Percentiles rank a stretch among this genome's conserved stretches.
These are phyloP conservation scores for Acromyrmex echinatior DNA, from an alignment of 1,140 invertebrate genomes.

Conservation along the genomic window DNA sequence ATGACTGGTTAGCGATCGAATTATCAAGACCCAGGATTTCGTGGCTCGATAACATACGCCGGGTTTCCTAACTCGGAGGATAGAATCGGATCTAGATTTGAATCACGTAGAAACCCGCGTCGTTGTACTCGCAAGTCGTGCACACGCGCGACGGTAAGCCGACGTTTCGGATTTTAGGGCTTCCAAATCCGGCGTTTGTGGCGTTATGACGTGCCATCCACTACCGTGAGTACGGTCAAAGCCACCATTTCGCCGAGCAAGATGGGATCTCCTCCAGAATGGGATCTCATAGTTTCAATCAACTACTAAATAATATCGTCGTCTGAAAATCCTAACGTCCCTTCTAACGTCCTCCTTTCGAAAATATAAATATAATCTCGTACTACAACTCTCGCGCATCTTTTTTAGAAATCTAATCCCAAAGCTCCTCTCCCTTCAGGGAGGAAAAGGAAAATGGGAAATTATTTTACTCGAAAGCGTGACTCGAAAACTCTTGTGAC, in stretches of 20 bases:
- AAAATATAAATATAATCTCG: neutral
- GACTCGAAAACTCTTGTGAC: slow-evolving; percentile 35
- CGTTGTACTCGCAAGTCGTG: slow-evolving; percentile 17
- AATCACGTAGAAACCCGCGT: slow-evolving; percentile 81
- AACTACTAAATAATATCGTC: slow-evolving; percentile 2
- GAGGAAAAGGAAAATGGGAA: neutral
- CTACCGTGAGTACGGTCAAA: neutral
- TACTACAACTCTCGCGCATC: too few species aligned
- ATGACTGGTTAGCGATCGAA: slow-evolving; percentile 62
- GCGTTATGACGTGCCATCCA: neutral
- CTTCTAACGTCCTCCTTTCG: neutral
- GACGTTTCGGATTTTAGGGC: slow-evolving; percentile 57
- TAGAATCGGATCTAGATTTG: slow-evolving; percentile 85
- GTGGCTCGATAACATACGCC: slow-evolving; percentile 78
- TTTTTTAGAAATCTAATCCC: neutral
- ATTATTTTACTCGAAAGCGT: neutral
- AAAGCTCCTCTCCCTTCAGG: neutral
- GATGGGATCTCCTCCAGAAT: neutral
- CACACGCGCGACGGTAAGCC: slow-evolving; percentile 46
- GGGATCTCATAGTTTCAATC: slow-evolving; percentile 1
- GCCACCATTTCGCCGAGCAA: slow-evolving; percentile 25
- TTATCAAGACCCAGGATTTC: slow-evolving; percentile 78
- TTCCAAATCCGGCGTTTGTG: slow-evolving; percentile 48
- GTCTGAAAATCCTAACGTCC: neutral
- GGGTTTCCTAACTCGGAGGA: slow-evolving; percentile 77